Percentiles rank a stretch among this genome's conserved stretches.
Evolutionary conservation across 64 coral and sea anemone species (phyloP).

Genomic region (Porites australiensis): DNA sequence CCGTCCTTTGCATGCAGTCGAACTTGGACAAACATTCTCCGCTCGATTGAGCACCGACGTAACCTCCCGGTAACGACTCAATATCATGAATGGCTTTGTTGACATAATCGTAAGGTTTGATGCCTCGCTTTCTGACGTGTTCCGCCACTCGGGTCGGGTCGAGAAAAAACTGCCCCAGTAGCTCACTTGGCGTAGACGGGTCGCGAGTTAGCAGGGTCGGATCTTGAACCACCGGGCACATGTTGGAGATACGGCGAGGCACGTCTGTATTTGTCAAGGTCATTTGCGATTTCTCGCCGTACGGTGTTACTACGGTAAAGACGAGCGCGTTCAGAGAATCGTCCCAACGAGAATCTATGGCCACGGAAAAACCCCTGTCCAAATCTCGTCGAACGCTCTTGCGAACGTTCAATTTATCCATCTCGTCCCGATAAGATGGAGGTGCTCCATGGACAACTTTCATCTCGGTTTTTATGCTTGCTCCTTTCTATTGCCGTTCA

Average conservation of each 20-base stretch:
- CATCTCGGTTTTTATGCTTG: background rate
- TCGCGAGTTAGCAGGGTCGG: background rate
- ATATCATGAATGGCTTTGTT: background rate
- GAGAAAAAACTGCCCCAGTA: slow-evolving; percentile 2
- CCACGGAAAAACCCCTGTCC: background rate
- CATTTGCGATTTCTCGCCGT: background rate
- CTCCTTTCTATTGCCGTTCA: too few species aligned
- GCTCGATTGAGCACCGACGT: background rate
- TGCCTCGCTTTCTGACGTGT: background rate
- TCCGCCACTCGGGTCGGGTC: background rate
- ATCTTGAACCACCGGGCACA: background rate
- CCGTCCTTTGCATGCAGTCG: background rate
- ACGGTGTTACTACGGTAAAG: background rate
- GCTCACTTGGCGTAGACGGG: background rate
- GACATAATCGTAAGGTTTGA: background rate
- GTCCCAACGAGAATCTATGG: background rate
- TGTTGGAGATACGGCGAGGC: background rate
- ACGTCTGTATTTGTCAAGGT: background rate
- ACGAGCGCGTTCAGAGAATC: background rate
- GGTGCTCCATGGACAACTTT: background rate
- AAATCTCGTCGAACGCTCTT: background rate
- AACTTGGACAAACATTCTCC: background rate
- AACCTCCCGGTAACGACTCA: background rate
- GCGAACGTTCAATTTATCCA: background rate
- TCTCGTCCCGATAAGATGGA: background rate